Evolutionary conservation across 2,888 invertebrate species (phyloP), one percentile per base, ranked within the genome.

Genomic region (Scaptomyza cyrtandrae): DNA sequence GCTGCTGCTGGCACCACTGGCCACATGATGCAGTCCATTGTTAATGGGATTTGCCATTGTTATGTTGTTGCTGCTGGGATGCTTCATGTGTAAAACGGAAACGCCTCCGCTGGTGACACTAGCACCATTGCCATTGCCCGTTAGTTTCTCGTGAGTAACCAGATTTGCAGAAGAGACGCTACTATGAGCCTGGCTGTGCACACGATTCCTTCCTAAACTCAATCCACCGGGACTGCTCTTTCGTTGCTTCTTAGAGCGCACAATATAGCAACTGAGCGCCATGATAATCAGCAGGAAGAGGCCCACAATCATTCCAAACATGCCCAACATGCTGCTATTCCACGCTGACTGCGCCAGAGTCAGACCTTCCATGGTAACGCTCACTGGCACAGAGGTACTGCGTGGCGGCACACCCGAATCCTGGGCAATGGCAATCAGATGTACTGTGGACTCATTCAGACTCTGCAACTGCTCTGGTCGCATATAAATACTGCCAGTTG

Each of bases 381-480:
- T 93, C 64, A 96, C 94, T 2, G 95, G 95, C 46, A 95, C 95
- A 0, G 94, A 95, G 6, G 94, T 93, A 93, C 95, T 96, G 90
- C 96, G 92, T 0, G 97, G 96, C n/a, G 98, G 98, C 19, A 94
- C 93, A 14, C 98, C 98, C 13, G 95, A 95, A 92, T 98, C 98
- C 0, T 95, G 95, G 24, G 97, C 98, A 49, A 96, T 95, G 41
- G 96, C 97, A 46, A 96, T 94, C 55, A 97, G 93, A 92, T 96
- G 95, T 49, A 96, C 95, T 49, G 94, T 94, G 24, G 94, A 95
- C 37, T 93, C 92, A 50, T 93, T 90, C 10, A 93, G 88, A 46
- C 91, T 86, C 46, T 93, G 92, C 55, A 92, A 78, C 55, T 93
- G 92, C 46, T 92, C 93, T n/a, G 92, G 92, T 56, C 93, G 93